A percentile compares a stretch with the other conserved stretches of the same genome.
These are phyloP conservation scores for Drosophila burlai DNA, from an alignment of 1,140 invertebrate species.

Conservation along the genomic window DNA sequence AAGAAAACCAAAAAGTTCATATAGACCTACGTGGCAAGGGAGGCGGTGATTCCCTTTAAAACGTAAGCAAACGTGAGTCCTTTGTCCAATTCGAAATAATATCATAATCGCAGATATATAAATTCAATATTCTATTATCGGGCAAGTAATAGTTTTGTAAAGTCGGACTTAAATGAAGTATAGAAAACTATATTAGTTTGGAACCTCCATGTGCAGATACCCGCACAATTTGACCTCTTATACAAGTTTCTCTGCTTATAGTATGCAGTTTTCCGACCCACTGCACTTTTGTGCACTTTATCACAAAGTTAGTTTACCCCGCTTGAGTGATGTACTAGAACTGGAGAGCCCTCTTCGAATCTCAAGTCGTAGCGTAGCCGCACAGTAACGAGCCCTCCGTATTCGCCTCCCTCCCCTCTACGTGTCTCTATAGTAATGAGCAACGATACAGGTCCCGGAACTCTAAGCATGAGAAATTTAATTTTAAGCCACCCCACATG, in stretches of 20 bases:
- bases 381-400: conserved; percentile 63
- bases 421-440: conserved; percentile 75
- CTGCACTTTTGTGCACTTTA: conserved; percentile 24
- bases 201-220: background rate
- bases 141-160: background rate
- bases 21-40: background rate
- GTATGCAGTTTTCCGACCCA: conserved; percentile 6
- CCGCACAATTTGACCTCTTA: background rate
- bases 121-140: background rate
- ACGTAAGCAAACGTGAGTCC: too few species aligned
- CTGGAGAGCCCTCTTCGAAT: conserved; percentile 55
- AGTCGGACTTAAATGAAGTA: background rate
- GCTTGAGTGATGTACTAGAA: conserved; percentile 44
- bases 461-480: conserved; percentile 76
- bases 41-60: conserved; percentile 25
- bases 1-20: conserved; percentile 29
- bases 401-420: background rate
- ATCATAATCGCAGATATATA: background rate
- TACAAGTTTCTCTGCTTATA: background rate
- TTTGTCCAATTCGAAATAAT: background rate
- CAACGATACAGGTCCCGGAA: conserved; percentile 43
- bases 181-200: too few species aligned
- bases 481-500: conserved; percentile 60
- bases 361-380: conserved; percentile 68
- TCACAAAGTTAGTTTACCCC: conserved; percentile 44